phyloP scores from a whole-genome alignment of 2,888 invertebrate species.

The Tinea semifulvella region DNA sequence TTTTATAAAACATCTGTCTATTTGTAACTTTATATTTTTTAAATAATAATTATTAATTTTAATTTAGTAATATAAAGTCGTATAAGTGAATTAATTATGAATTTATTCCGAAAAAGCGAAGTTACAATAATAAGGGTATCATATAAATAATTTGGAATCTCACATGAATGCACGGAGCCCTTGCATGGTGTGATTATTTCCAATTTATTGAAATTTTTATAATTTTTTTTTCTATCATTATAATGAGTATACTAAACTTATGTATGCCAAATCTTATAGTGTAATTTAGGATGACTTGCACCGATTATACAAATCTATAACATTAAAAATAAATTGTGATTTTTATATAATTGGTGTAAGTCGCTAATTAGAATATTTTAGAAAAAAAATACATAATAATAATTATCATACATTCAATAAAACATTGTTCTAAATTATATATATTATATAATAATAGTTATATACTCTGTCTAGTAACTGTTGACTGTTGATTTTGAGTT shows the following conservation, averaged over 20 bases:
- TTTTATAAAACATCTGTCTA: slow-evolving; percentile 15
- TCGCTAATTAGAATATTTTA: too few relatives aligned
- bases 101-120: slow-evolving; percentile 32
- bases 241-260: too few relatives aligned
- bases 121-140: slow-evolving; percentile 31
- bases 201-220: slow-evolving; percentile 9
- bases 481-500: slow-evolving; percentile 26
- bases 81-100: slow-evolving; percentile 14
- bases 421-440: slow-evolving; percentile 24
- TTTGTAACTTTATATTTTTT: slow-evolving; percentile 16
- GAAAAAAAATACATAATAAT: too few relatives aligned
- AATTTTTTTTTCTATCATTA: neutral
- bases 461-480: slow-evolving; percentile 40
- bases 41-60: slow-evolving; percentile 15
- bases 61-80: slow-evolving; percentile 4
- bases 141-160: neutral
- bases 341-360: too few relatives aligned
- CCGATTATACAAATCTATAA: too few relatives aligned
- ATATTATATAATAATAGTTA: slow-evolving; percentile 13
- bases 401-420: slow-evolving; percentile 18
- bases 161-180: slow-evolving; percentile 9
- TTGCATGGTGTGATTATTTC: slow-evolving; percentile 17
- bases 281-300: too few relatives aligned
- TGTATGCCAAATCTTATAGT: too few relatives aligned
- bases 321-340: too few relatives aligned